Evolutionary conservation across 2,113 vertebrate species (phyloP).

Genomic region (Balaenoptera acutorostrata): DNA sequence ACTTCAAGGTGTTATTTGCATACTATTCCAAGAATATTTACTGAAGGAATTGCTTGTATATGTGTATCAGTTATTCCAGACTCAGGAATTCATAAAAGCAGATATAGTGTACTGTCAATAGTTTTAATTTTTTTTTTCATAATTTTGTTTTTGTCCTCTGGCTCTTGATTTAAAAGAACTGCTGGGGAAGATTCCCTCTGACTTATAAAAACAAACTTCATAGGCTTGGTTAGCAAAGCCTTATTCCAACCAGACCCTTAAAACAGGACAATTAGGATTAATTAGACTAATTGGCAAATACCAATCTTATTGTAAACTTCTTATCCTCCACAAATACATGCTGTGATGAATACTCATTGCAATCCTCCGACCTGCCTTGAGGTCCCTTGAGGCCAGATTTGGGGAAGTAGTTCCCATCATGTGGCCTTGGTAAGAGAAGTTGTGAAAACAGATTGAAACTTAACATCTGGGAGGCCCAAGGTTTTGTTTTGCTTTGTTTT

Average conservation of each 20-base stretch:
- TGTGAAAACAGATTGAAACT: not conserved
- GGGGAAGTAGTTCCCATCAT: not conserved
- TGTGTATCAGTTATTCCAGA: not conserved
- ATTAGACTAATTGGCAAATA: not conserved
- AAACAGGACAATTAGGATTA: not conserved
- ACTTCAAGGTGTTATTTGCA: not conserved
- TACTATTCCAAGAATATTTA: not conserved
- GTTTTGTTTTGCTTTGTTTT: not conserved
- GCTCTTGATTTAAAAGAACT: not conserved
- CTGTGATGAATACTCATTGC: not conserved
- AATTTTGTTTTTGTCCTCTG: not conserved
- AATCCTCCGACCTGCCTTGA: not conserved
- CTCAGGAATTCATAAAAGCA: not conserved
- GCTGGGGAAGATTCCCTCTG: not conserved
- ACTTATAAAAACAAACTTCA: not conserved
- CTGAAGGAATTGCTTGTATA: not conserved
- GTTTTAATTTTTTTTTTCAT: not conserved
- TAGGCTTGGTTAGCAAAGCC: not conserved
- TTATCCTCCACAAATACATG: not conserved
- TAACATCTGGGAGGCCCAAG: not conserved
- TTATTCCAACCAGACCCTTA: not conserved
- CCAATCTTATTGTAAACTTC: not conserved
- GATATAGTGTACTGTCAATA: not conserved
- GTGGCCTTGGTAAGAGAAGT: not conserved
- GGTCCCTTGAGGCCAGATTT: not conserved